These are phyloP conservation scores for Drosophila nannoptera DNA, from an alignment of 1,140 invertebrate species.

Conservation along the genomic window DNA sequence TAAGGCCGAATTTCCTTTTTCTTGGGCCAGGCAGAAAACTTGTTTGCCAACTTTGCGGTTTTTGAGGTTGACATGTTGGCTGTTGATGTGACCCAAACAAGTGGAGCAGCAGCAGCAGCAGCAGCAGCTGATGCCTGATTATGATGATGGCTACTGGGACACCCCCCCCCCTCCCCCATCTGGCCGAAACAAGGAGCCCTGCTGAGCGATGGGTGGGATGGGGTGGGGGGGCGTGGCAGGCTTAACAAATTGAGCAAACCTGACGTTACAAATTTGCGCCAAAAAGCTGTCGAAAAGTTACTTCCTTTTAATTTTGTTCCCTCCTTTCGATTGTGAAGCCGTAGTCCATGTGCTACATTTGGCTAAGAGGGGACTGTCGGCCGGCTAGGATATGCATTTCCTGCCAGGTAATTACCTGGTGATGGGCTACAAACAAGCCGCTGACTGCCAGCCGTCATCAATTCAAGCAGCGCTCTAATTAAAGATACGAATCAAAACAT, in stretches of 20 bases:
- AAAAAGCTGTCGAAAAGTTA: conserved; percentile 55
- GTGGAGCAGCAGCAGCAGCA: conserved; percentile 57
- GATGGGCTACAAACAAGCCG: conserved; percentile 72
- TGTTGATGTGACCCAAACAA: conserved; percentile 74
- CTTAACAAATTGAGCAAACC: conserved; percentile 44
- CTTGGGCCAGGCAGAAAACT: conserved; percentile 43
- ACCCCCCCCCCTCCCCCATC: neutral
- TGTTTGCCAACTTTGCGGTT: conserved; percentile 77
- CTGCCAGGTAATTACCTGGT: conserved; percentile 73
- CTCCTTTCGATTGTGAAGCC: conserved; percentile 5
- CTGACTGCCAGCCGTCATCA: conserved; percentile 70
- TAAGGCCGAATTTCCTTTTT: conserved; percentile 47
- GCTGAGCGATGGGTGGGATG: neutral
- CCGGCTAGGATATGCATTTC: conserved; percentile 62
- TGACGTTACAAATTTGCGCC: conserved; percentile 63
- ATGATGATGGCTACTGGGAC: conserved; percentile 61
- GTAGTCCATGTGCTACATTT: neutral
- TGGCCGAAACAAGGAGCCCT: conserved; percentile 5
- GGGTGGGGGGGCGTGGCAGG: neutral
- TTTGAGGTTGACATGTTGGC: conserved; percentile 77
- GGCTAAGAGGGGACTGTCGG: neutral
- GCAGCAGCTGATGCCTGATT: conserved; percentile 69
- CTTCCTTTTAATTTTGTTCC: conserved; percentile 52
- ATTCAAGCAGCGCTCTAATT: conserved; percentile 71
- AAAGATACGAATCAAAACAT: conserved; percentile 73